Conservation (phyloP, 2,797 vertebrate genomes). For the Sebastolobus alascanus region DNA sequence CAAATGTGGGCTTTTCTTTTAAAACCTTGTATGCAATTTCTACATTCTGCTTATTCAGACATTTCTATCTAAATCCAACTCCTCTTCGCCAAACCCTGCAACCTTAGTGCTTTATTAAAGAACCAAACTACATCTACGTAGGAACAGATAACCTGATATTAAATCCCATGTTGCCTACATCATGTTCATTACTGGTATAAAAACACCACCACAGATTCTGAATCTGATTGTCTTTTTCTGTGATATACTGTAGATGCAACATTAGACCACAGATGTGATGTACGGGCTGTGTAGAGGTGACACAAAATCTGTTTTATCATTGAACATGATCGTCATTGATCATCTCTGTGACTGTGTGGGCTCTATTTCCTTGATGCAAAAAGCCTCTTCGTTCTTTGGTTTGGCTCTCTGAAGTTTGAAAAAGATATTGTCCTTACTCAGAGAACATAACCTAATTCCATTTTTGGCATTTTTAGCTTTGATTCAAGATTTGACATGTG, state of each 20-base stretch:
- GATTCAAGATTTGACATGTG: background rate
- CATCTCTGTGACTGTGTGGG: background rate
- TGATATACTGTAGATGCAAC: slow-evolving; percentile 1
- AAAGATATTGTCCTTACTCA: background rate
- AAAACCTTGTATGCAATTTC: slow-evolving; percentile 35
- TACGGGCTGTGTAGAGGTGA: background rate
- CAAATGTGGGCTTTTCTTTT: slow-evolving; percentile 33
- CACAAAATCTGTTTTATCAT: slow-evolving; percentile 6
- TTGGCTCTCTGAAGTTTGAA: background rate
- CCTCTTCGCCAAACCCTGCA: slow-evolving; percentile 10
- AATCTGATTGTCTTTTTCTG: slow-evolving; percentile 1
- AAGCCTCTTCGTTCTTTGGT: background rate
- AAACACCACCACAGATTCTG: slow-evolving; percentile 20
- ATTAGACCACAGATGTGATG: slow-evolving; percentile 17
- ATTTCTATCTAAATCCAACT: slow-evolving; percentile 6
- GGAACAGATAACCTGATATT: slow-evolving; percentile 4
- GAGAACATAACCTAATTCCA: background rate
- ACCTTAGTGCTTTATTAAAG: slow-evolving; percentile 45
- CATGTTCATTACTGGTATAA: background rate
- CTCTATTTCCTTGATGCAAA: slow-evolving; percentile 10
- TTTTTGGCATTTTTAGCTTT: background rate
- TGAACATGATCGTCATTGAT: background rate
- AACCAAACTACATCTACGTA: background rate
- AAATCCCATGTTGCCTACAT: slow-evolving; percentile 7
- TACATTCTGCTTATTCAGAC: slow-evolving; percentile 10